Conservation (phyloP, 2,113 vertebrate genomes). For the Spea bombifrons region DNA sequence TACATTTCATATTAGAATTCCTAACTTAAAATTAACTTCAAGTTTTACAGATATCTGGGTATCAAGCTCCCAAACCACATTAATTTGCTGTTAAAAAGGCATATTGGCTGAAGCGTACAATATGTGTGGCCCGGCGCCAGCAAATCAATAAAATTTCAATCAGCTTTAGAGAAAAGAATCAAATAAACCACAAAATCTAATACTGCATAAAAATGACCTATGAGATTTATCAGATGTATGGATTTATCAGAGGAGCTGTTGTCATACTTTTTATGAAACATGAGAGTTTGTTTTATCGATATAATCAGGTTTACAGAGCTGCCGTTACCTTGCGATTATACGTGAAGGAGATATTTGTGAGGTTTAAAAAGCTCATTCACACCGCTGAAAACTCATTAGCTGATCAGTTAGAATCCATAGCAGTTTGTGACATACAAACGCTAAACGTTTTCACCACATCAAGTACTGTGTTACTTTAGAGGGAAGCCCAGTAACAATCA, state of each 20-base stretch:
- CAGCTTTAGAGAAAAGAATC: conserved; percentile 35
- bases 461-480: neutral
- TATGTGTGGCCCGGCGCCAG: conserved; percentile 20
- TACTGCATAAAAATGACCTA: conserved; percentile 32
- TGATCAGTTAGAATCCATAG: conserved; percentile 30
- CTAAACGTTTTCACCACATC: conserved; percentile 4
- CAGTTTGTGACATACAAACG: conserved; percentile 19
- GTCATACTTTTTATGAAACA: conserved; percentile 21
- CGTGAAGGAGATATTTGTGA: conserved; percentile 21
- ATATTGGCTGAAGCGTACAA: conserved; percentile 8
- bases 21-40: conserved; percentile 15
- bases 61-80: conserved; percentile 22
- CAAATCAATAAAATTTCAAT: conserved; percentile 45
- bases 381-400: conserved; percentile 17
- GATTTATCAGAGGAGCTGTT: conserved; percentile 19
- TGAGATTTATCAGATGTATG: conserved; percentile 37
- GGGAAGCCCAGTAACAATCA: too few species aligned
- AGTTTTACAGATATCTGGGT: conserved; percentile 29
- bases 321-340: conserved; percentile 15
- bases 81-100: conserved; percentile 39
- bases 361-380: conserved; percentile 23
- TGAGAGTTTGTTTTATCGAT: conserved; percentile 1
- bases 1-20: conserved; percentile 12
- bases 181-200: conserved; percentile 34
- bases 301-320: conserved; percentile 15